These are phyloP conservation scores for Echinarachnius parma DNA, from an alignment of 53 echinoderm and acorn worm species.

Conservation along the genomic window DNA sequence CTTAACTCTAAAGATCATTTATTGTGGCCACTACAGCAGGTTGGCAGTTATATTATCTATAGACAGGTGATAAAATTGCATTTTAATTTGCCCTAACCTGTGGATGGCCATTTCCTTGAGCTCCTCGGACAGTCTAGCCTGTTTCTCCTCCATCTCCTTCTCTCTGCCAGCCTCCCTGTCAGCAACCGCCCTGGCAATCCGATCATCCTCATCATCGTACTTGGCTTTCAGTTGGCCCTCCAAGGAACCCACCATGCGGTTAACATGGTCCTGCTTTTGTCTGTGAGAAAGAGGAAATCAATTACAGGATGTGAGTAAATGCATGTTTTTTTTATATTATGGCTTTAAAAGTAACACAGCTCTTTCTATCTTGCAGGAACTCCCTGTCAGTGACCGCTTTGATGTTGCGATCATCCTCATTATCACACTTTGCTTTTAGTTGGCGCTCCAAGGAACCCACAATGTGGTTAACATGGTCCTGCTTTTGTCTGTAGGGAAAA, in stretches of 20 bases:
- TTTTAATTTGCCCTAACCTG: constrained; percentile 56
- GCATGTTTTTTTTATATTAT: too few species aligned
- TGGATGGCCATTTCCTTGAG: constrained; percentile 71
- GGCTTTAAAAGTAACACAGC: too few species aligned
- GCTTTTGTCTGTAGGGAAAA: constrained; percentile 74
- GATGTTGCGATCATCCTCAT: constrained; percentile 91
- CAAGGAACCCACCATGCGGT: constrained; percentile 76
- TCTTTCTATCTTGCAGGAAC: too few species aligned
- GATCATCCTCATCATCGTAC: constrained; percentile 90
- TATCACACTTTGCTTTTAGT: constrained; percentile 73
- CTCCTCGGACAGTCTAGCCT: constrained; percentile 52
- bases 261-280: constrained; percentile 88
- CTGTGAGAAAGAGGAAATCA: constrained; percentile 59
- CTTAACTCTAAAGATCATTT: too few species aligned
- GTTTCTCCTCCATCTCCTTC: constrained; percentile 72
- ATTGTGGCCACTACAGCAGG: too few species aligned
- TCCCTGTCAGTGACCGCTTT: constrained; percentile 76
- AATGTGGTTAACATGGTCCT: constrained; percentile 84
- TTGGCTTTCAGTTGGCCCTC: constrained; percentile 73
- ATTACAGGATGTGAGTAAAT: too few species aligned
- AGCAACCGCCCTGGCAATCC: constrained; percentile 73
- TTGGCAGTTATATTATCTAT: too few species aligned
- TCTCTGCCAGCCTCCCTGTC: constrained; percentile 75
- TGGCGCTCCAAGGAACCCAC: constrained; percentile 72
- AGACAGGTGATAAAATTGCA: too few species aligned